Percentiles rank a stretch among this genome's conserved stretches.
These are phyloP conservation scores for Fregetta grallaria DNA, from an alignment of 2,113 vertebrate genomes.

Conservation along the genomic window DNA sequence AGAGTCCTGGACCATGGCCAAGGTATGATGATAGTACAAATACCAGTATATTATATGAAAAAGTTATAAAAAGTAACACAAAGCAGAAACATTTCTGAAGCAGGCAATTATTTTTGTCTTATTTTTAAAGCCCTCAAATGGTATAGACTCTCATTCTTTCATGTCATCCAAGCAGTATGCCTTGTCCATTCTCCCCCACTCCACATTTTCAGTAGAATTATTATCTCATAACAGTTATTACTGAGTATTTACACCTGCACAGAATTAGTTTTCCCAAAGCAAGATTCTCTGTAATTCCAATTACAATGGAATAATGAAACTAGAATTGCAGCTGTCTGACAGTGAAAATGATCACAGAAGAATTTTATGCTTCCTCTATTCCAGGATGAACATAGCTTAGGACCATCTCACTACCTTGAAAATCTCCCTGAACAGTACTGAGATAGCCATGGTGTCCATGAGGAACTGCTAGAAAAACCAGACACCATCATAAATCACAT, in stretches of 20 bases:
- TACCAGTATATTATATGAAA: neutral
- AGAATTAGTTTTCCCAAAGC: neutral
- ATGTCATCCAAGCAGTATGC: neutral
- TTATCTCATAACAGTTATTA: neutral
- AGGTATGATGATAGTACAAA: neutral
- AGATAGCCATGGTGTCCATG: neutral
- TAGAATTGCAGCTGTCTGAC: neutral
- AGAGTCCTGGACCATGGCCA: neutral
- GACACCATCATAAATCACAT: neutral
- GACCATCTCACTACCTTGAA: neutral
- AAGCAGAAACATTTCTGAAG: neutral
- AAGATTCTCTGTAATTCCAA: neutral
- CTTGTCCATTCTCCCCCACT: neutral
- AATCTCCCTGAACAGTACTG: neutral
- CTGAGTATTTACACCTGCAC: neutral
- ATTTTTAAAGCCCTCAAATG: neutral
- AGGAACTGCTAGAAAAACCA: neutral
- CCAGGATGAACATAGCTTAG: neutral
- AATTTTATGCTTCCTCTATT: neutral
- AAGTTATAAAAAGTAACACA: neutral
- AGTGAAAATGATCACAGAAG: neutral
- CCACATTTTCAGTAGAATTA: neutral
- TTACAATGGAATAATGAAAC: neutral
- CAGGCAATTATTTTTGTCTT: neutral
- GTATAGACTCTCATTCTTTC: neutral